These are phyloP conservation scores for Pseudochirops cupreus DNA, from an alignment of 2,797 vertebrate species.

Conservation along the genomic window DNA sequence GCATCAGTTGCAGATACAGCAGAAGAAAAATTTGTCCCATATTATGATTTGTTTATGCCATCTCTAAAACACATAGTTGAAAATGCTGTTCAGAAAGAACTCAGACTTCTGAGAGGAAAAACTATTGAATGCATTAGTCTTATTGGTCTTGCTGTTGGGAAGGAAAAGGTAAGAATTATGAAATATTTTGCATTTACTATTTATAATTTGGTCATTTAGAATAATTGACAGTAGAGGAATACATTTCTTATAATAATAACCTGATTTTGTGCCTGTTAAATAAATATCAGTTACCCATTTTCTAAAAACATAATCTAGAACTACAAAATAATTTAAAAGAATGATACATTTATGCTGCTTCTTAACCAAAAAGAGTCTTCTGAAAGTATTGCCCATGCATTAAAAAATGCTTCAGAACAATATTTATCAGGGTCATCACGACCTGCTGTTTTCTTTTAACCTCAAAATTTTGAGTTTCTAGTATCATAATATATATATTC, in stretches of 20 bases:
- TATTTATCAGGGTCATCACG: neutral
- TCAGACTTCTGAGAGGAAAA: constrained; percentile 96
- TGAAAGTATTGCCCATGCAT: neutral
- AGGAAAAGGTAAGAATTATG: constrained; percentile 92
- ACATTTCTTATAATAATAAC: neutral
- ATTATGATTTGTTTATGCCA: constrained; percentile 98
- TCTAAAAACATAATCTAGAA: neutral
- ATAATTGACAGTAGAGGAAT: neutral
- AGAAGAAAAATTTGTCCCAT: constrained; percentile 98
- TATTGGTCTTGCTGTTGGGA: constrained; percentile 98
- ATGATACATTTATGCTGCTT: neutral
- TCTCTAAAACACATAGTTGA: constrained; percentile 98
- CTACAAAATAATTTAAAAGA: constrained; percentile 1
- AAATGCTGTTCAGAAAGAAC: constrained; percentile 97
- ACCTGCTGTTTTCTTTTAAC: neutral
- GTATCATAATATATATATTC: neutral
- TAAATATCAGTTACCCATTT: neutral
- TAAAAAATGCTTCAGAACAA: neutral
- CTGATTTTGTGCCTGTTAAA: neutral
- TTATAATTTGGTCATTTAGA: neutral
- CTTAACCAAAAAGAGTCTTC: constrained; percentile 11
- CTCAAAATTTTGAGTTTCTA: neutral
- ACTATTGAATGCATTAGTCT: constrained; percentile 99
- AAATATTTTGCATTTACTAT: neutral
- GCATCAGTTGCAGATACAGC: constrained; percentile 99